These are phyloP conservation scores for Callitettix versicolor DNA, from an alignment of 1,140 invertebrate genomes.

Conservation along the genomic window DNA sequence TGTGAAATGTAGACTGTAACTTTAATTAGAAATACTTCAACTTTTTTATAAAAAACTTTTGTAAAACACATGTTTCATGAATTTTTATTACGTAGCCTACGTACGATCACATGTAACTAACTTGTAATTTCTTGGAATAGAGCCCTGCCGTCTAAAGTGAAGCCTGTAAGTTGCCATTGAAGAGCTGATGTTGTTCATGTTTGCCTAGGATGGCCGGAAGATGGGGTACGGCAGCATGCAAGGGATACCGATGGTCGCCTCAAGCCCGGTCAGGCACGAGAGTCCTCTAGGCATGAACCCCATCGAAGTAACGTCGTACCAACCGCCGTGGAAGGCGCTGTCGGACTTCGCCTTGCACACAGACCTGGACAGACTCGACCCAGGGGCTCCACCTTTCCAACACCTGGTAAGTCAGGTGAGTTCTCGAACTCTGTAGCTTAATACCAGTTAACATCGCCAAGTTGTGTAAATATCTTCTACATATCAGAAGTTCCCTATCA, in stretches of 20 bases:
- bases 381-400: conserved; percentile 83
- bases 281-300: conserved; percentile 74
- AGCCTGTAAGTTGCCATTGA: conserved; percentile 26
- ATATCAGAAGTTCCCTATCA: no score
- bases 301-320: conserved; percentile 88
- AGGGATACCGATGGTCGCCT: conserved; percentile 93
- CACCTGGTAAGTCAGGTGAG: conserved; percentile 88
- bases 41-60: no score
- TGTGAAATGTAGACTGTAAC: no score
- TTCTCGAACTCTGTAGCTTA: not conserved
- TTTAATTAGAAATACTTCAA: no score
- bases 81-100: no score
- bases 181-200: conserved; percentile 20
- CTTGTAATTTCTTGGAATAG: not conserved
- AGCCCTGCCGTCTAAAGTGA: conserved; percentile 16
- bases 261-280: conserved; percentile 88
- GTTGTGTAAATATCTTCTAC: no score
- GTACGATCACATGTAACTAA: no score
- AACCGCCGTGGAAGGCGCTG: conserved; percentile 93
- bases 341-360: conserved; percentile 90
- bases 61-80: no score
- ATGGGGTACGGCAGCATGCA: conserved; percentile 84
- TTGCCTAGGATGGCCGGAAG: conserved; percentile 77
- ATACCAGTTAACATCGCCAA: no score
- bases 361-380: conserved; percentile 76